Evolutionary conservation across 2,113 vertebrate genomes (phyloP).

Genomic region (Sprattus sprattus): DNA sequence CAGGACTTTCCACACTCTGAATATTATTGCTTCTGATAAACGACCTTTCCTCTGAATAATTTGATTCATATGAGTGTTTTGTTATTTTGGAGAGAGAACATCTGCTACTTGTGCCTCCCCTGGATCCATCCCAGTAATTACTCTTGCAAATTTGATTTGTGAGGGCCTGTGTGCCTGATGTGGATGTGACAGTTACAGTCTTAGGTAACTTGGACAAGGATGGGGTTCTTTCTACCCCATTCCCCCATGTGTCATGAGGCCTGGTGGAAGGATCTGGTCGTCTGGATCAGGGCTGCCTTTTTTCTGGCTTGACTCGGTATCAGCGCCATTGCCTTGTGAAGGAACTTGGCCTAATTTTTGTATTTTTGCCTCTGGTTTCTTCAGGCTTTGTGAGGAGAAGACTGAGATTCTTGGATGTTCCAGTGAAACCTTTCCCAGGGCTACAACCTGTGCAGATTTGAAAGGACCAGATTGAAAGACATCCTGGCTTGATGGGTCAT

Average conservation of each 20-base stretch:
- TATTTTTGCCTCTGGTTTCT: neutral
- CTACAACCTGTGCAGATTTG: neutral
- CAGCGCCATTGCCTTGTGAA: neutral
- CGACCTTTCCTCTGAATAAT: neutral
- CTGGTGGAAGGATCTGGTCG: neutral
- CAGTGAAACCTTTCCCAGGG: neutral
- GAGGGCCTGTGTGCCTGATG: neutral
- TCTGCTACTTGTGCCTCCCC: neutral
- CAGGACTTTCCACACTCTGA: neutral
- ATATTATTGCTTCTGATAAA: neutral
- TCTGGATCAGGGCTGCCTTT: neutral
- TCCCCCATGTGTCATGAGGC: neutral
- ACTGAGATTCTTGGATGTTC: neutral
- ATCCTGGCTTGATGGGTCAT: neutral
- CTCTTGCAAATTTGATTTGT: neutral
- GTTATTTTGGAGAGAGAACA: conserved; percentile 17
- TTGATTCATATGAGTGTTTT: conserved; percentile 11
- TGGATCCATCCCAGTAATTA: neutral
- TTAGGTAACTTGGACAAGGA: neutral
- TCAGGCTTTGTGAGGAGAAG: neutral
- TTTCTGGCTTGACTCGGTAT: neutral
- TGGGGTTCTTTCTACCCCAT: neutral
- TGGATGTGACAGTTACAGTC: neutral
- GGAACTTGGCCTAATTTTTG: neutral
- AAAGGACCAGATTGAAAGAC: neutral